Evolutionary conservation across 2,888 invertebrate genomes (phyloP).

Genomic region (Leptopterna dolabrata): DNA sequence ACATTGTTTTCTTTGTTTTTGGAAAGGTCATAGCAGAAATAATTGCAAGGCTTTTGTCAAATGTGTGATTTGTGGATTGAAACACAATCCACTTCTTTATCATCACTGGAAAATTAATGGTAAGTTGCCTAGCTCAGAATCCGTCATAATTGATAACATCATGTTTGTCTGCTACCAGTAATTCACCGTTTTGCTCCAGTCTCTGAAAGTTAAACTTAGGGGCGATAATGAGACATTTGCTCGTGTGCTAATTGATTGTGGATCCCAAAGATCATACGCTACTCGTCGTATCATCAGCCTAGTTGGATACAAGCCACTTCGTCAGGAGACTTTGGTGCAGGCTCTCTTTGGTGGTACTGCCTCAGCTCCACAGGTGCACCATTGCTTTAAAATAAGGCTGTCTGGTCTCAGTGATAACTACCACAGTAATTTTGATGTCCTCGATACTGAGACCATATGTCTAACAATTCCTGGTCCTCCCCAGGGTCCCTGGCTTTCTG

Average conservation of each 20-base stretch:
- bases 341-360: conserved; percentile 31
- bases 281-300: background rate
- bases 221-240: background rate
- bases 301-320: background rate
- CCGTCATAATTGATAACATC: background rate
- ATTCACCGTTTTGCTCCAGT: conserved; percentile 20
- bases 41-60: background rate
- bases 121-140: background rate
- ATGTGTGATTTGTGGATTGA: background rate
- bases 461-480: background rate
- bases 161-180: background rate
- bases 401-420: background rate
- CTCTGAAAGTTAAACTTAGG: conserved; percentile 17
- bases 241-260: conserved; percentile 30
- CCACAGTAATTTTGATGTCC: conserved; percentile 15
- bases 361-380: background rate
- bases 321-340: background rate
- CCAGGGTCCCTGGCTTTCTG: background rate
- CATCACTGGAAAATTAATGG: background rate
- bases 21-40: background rate
- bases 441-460: background rate
- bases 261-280: conserved; percentile 31
- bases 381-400: background rate
- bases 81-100: background rate
- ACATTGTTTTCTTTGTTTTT: conserved; percentile 63